phyloP scores from a whole-genome alignment of 2,888 invertebrate species.

The Neuroscelio doddi region DNA sequence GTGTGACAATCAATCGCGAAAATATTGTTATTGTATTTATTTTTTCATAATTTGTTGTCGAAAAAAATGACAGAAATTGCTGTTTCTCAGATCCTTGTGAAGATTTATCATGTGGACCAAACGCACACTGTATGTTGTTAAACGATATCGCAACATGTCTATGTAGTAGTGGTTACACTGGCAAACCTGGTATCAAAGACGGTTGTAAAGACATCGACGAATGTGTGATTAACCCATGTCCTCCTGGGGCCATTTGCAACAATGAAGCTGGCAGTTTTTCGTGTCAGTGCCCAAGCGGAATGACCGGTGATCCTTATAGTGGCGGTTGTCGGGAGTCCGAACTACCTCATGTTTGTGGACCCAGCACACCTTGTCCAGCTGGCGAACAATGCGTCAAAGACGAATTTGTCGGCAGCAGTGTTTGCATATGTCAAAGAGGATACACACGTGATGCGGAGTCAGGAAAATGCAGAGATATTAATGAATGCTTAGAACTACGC shows the following conservation, averaged over 20 bases:
- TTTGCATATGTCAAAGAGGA: slow-evolving; percentile 92
- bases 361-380: slow-evolving; percentile 83
- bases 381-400: slow-evolving; percentile 91
- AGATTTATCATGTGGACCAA: slow-evolving; percentile 86
- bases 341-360: slow-evolving; percentile 81
- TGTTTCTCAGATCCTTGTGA: slow-evolving; percentile 88
- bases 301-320: slow-evolving; percentile 85
- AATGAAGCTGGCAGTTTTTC: slow-evolving; percentile 90
- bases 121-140: slow-evolving; percentile 90
- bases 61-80: no score
- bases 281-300: slow-evolving; percentile 90
- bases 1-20: no score
- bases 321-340: slow-evolving; percentile 82
- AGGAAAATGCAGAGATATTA: slow-evolving; percentile 86
- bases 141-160: slow-evolving; percentile 89
- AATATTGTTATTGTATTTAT: no score
- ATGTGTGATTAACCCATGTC: slow-evolving; percentile 87
- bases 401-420: slow-evolving; percentile 81
- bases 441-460: slow-evolving; percentile 84
- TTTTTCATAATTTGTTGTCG: no score
- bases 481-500: slow-evolving; percentile 85
- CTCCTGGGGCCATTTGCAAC: slow-evolving; percentile 88
- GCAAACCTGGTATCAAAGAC: slow-evolving; percentile 76
- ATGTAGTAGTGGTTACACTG: slow-evolving; percentile 87
- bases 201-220: slow-evolving; percentile 93